Evolutionary conservation across 2,888 invertebrate genomes (phyloP).

Genomic region (Drosophila mayaguana): DNA sequence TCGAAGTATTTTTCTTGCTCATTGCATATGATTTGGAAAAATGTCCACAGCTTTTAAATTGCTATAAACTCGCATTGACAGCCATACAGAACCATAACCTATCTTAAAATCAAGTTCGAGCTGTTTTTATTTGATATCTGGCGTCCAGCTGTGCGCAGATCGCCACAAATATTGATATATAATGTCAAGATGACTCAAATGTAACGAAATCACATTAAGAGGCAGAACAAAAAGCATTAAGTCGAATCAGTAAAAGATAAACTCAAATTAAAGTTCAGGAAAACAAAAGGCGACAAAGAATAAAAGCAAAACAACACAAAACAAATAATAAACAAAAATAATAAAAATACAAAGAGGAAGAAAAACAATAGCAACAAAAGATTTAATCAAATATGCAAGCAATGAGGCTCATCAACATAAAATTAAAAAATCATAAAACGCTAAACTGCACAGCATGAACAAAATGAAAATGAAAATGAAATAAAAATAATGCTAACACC

Average conservation of each 20-base stretch:
- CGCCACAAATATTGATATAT: slow-evolving; percentile 48
- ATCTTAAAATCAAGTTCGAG: slow-evolving; percentile 1
- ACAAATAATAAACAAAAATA: slow-evolving; percentile 14
- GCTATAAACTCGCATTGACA: background rate
- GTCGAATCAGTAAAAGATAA: slow-evolving; percentile 14
- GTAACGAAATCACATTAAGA: slow-evolving; percentile 34
- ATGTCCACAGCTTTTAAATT: background rate
- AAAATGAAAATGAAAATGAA: slow-evolving; percentile 39
- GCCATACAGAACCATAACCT: background rate
- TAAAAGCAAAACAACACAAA: slow-evolving; percentile 37
- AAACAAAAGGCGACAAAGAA: slow-evolving; percentile 42
- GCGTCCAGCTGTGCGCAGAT: slow-evolving; percentile 46
- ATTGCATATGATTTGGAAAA: background rate
- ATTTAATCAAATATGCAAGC: slow-evolving; percentile 76
- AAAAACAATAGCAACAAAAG: slow-evolving; percentile 25
- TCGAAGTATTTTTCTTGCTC: background rate
- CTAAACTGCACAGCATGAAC: slow-evolving; percentile 80
- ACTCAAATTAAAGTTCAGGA: slow-evolving; percentile 28
- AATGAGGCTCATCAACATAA: slow-evolving; percentile 80
- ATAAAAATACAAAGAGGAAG: slow-evolving; percentile 15
- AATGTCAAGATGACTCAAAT: slow-evolving; percentile 53
- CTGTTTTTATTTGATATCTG: background rate
- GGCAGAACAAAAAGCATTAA: slow-evolving; percentile 20
- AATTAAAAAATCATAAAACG: slow-evolving; percentile 80
- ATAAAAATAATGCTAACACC: slow-evolving; percentile 12